These are phyloP conservation scores for Rhynchotus rufescens DNA, from an alignment of 2,797 vertebrate genomes.

Conservation along the genomic window DNA sequence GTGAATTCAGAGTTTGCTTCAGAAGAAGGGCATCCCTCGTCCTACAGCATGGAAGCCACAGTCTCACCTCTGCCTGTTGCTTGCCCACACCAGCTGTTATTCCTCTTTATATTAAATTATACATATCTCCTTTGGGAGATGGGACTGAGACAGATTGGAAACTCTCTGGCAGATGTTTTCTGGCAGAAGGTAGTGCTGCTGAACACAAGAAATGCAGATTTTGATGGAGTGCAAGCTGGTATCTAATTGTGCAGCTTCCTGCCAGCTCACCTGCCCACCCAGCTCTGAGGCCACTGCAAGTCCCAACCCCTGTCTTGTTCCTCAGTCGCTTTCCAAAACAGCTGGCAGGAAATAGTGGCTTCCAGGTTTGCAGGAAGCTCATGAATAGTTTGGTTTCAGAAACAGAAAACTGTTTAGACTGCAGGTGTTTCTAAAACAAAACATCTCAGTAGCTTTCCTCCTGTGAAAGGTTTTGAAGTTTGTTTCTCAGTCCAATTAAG, in stretches of 20 bases:
- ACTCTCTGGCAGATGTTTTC: background rate
- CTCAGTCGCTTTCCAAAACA: background rate
- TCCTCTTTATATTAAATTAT: background rate
- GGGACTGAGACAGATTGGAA: background rate
- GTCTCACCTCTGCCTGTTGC: background rate
- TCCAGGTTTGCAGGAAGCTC: slow-evolving; percentile 45
- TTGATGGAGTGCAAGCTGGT: background rate
- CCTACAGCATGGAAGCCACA: fast-evolving
- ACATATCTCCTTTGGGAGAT: fast-evolving
- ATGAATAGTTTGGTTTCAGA: slow-evolving; percentile 23
- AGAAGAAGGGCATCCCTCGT: background rate
- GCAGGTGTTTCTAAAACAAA: slow-evolving; percentile 47
- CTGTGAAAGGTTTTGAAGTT: background rate
- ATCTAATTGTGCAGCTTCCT: background rate
- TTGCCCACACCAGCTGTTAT: background rate
- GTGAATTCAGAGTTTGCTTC: background rate
- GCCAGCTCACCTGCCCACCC: background rate
- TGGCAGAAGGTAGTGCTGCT: background rate
- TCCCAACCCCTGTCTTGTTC: background rate
- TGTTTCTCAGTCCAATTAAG: background rate
- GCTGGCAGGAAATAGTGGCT: slow-evolving; percentile 37
- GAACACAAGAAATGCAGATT: fast-evolving
- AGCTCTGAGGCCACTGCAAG: background rate
- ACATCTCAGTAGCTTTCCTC: background rate
- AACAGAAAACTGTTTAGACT: slow-evolving; percentile 18